These are phyloP conservation scores for Siniperca obscura DNA, from an alignment of 2,797 vertebrate species.

Conservation along the genomic window DNA sequence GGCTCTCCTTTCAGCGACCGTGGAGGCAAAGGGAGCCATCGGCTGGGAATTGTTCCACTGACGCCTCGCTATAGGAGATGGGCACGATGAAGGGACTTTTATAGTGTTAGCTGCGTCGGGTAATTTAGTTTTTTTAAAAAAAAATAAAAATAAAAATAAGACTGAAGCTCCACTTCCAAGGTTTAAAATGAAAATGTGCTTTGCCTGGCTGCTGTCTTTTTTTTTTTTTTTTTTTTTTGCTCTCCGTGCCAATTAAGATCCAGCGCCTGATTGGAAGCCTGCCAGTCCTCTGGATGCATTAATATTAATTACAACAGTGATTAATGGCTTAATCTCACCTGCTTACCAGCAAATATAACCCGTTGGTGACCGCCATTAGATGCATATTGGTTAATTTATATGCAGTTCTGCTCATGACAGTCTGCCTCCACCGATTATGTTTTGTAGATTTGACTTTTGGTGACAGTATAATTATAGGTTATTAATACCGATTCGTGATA, in stretches of 20 bases:
- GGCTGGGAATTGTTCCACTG: background rate
- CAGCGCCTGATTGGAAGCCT: slow-evolving; percentile 21
- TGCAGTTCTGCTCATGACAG: slow-evolving; percentile 50
- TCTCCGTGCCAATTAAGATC: slow-evolving; percentile 18
- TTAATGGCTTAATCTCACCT: background rate
- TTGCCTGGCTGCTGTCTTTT: background rate
- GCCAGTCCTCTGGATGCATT: background rate
- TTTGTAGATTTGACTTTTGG: background rate
- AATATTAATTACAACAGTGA: background rate
- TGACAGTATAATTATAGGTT: background rate
- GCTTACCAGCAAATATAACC: background rate
- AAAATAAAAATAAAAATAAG: background rate
- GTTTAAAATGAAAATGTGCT: background rate
- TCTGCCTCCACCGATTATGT: background rate
- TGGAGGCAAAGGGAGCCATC: background rate
- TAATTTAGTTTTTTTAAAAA: background rate
- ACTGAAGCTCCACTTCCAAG: background rate
- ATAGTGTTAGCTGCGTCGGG: background rate
- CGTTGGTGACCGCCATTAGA: slow-evolving; percentile 37
- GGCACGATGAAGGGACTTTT: background rate
- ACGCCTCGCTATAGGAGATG: background rate
- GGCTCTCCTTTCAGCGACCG: slow-evolving; percentile 3
- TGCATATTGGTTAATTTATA: slow-evolving; percentile 36
- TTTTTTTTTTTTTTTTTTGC: background rate
- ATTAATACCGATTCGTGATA: background rate